These are phyloP conservation scores for Cynopterus brachyotis DNA, from an alignment of 2,113 vertebrate genomes.

Conservation along the genomic window DNA sequence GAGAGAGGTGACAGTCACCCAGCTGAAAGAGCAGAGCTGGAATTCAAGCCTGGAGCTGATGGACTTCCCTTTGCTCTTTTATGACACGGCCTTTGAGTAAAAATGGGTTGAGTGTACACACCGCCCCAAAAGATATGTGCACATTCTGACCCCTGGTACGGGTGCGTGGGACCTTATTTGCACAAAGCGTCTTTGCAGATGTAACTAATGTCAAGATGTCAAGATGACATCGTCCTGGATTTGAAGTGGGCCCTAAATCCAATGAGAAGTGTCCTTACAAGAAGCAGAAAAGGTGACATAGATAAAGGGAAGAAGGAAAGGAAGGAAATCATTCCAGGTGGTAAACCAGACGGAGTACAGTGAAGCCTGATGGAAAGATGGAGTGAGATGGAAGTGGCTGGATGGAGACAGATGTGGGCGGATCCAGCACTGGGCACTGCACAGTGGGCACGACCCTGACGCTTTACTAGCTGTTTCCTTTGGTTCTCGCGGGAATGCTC, in stretches of 20 bases:
- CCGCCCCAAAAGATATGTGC: fast-evolving
- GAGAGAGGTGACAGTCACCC: fast-evolving
- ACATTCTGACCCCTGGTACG: no score
- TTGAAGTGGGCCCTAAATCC: background rate
- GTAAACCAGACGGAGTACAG: background rate
- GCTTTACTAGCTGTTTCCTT: background rate
- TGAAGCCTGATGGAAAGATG: background rate
- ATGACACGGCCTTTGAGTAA: fast-evolving
- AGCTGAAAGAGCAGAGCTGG: background rate
- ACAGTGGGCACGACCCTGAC: fast-evolving
- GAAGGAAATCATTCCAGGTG: no score
- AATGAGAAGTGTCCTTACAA: background rate
- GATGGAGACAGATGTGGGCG: background rate
- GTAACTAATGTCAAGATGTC: no score
- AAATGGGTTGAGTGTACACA: fast-evolving
- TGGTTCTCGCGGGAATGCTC: background rate
- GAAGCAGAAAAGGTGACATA: no score
- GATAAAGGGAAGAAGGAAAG: fast-evolving
- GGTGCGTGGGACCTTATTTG: fast-evolving
- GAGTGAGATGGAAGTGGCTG: background rate
- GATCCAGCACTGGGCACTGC: background rate
- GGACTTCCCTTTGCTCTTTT: fast-evolving
- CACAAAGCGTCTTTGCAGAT: background rate
- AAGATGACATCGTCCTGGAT: background rate
- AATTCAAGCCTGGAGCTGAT: fast-evolving